Evolutionary conservation across 1,140 invertebrate species (phyloP).

Genomic region (Atta texana): DNA sequence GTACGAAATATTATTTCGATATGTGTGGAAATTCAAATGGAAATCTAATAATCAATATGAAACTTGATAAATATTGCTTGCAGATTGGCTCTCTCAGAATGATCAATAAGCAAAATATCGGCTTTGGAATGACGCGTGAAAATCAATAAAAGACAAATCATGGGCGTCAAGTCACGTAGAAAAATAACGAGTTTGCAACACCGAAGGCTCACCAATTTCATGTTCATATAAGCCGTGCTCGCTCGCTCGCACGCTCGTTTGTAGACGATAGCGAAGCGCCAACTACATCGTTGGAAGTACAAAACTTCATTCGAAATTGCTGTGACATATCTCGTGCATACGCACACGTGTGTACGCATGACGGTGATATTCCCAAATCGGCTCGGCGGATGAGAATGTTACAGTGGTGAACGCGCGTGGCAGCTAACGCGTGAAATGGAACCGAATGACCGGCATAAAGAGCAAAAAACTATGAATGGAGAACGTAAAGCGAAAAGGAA

Average conservation of each 20-base stretch:
- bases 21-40: neutral
- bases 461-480: slow-evolving; percentile 23
- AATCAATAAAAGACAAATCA: slow-evolving; percentile 58
- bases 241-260: slow-evolving; percentile 13
- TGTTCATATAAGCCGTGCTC: slow-evolving; percentile 26
- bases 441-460: slow-evolving; percentile 58
- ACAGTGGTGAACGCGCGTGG: neutral
- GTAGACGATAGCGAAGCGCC: slow-evolving; percentile 28
- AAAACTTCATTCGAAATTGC: slow-evolving; percentile 73
- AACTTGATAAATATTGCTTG: slow-evolving; percentile 33
- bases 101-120: slow-evolving; percentile 46
- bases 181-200: slow-evolving; percentile 64
- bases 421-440: slow-evolving; percentile 60
- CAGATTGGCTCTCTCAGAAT: slow-evolving; percentile 24
- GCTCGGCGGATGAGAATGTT: slow-evolving; percentile 36
- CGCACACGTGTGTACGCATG: slow-evolving; percentile 7
- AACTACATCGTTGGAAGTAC: slow-evolving; percentile 64
- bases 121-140: slow-evolving; percentile 24
- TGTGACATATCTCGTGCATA: slow-evolving; percentile 27
- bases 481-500: slow-evolving; percentile 36
- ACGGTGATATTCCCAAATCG: slow-evolving; percentile 55
- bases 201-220: slow-evolving; percentile 61
- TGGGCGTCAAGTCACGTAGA: slow-evolving; percentile 39
- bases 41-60: slow-evolving; percentile 29
- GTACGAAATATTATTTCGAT: neutral